A percentile compares a stretch with the other conserved stretches of the same genome.
These are phyloP conservation scores for Campoletis raptor DNA, from an alignment of 2,888 invertebrate species.

Conservation along the genomic window DNA sequence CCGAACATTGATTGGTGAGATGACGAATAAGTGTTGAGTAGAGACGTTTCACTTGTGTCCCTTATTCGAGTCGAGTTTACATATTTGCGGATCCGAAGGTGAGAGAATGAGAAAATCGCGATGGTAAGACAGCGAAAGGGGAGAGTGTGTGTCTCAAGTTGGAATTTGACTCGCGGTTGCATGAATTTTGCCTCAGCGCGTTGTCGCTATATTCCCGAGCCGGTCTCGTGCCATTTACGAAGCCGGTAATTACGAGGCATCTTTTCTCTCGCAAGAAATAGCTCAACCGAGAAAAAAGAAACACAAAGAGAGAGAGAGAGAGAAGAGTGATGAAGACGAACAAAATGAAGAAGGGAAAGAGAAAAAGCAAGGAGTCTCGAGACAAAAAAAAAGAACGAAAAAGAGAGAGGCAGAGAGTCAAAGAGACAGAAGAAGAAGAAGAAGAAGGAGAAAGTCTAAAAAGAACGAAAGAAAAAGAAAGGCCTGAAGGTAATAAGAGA, in stretches of 20 bases:
- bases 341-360: background rate
- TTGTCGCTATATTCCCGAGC: constrained; percentile 54
- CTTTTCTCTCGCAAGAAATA: constrained; percentile 70
- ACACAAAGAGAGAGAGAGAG: background rate
- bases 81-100: background rate
- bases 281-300: background rate
- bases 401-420: background rate
- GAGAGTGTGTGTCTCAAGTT: constrained; percentile 14
- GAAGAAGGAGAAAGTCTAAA: constrained; percentile 15
- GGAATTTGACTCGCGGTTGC: constrained; percentile 62
- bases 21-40: background rate
- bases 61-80: background rate
- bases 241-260: constrained; percentile 75
- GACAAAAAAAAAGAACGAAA: constrained; percentile 7
- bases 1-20: background rate
- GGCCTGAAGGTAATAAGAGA: background rate
- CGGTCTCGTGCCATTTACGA: constrained; percentile 69
- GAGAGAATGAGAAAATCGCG: constrained; percentile 8
- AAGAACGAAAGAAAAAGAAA: background rate
- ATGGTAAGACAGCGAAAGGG: background rate
- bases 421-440: background rate
- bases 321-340: background rate
- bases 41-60: background rate
- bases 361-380: background rate
- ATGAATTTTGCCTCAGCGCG: constrained; percentile 64